Base-by-base conservation (phyloP, 1,140 invertebrate species). In the Drosophila sulfurigaster region DNA sequence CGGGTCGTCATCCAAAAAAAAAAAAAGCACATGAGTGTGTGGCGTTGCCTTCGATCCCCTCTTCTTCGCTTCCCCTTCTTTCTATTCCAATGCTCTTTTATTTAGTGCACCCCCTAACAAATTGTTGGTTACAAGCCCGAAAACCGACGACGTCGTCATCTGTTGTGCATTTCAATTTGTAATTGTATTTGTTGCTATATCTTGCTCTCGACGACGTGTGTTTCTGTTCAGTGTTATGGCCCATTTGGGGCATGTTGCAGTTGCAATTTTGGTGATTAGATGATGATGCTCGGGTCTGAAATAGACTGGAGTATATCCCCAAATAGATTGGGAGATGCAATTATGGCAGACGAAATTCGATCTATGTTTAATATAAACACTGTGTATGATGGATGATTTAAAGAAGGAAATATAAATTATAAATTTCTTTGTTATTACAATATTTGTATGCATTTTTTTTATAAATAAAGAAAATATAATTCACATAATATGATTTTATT, bases 101-200 rank as follows among this genome's bases (percentile, higher is more conserved):
- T 38, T 7, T 8, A 58, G 15, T 45, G 0, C 45, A 28, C 16
- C 51, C 32, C 13, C 51, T 7, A 32, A n/a, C 5, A 56, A 8
- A 56, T 67, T 59, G 56, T 67, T 38, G 59, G 8, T 41, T 38
- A 63, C 48, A 38, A 28, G 45, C 63, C 52, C 49, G 41, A 51
- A 46, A 46, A 32, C 10, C 52, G 16, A 15, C 54, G 25, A 7
- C 59, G 16, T 68, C 66, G 48, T 59, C 58, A 82, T 82, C 80
- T 83, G 81, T 83, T 77, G 72, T 83, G 80, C 80, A 82, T 83
- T 81, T 83, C 45, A 77, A 66, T 54, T 58, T 80, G 81, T 71
- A 78, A 82, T 73, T 68, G 56, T 46, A 76, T 64, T 64, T 56
- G 41, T 54, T 35, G 13, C 16, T 41, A 43, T 59, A 16, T 64